phyloP scores from a whole-genome alignment of 1,140 invertebrate genomes.

The Neomicropteryx cornuta region DNA sequence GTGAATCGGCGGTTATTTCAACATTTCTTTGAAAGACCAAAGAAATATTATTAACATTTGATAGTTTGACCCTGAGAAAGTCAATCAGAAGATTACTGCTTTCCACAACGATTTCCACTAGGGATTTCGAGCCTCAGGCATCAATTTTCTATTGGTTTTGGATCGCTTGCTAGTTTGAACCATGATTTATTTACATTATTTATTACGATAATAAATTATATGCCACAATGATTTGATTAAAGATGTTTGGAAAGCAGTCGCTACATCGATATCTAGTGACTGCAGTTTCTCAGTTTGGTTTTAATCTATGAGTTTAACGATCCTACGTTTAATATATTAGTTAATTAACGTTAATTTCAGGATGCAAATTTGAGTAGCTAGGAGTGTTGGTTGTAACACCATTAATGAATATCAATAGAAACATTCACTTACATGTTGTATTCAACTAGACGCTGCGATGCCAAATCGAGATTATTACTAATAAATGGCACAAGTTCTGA shows the following conservation, averaged over 20 bases:
- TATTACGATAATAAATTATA: not conserved
- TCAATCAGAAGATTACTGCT: conserved; percentile 2
- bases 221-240: not conserved
- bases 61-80: conserved; percentile 3
- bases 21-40: too few relatives aligned
- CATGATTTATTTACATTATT: not conserved
- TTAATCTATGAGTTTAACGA: not conserved
- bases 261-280: not conserved
- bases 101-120: not conserved
- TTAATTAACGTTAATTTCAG: not conserved
- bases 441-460: conserved; percentile 52
- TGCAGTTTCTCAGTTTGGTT: not conserved
- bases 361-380: not conserved
- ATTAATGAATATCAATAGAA: not conserved
- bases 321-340: not conserved
- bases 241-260: not conserved
- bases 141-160: not conserved
- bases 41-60: conserved; percentile 9
- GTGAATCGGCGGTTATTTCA: not conserved
- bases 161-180: not conserved
- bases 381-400: not conserved
- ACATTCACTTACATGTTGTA: conserved; percentile 58
- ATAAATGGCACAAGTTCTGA: conserved; percentile 77
- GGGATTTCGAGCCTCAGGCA: not conserved
- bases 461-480: conserved; percentile 61